Conservation (phyloP, 2,113 vertebrate species). For the Phyllostomus hastatus region DNA sequence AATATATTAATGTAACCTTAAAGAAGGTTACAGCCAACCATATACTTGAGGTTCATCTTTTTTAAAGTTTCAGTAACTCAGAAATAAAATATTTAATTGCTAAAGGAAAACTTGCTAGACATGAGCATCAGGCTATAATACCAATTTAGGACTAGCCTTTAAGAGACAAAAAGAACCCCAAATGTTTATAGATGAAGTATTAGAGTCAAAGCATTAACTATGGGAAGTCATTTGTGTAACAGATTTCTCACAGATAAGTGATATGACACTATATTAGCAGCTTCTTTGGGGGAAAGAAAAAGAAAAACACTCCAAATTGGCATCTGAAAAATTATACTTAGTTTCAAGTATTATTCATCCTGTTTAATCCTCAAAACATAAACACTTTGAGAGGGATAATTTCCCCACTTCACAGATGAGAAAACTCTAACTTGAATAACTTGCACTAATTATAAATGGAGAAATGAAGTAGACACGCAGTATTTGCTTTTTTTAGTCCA, state of each 20-base stretch:
- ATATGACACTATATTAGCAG: background rate
- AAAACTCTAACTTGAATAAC: background rate
- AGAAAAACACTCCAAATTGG: background rate
- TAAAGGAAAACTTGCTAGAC: background rate
- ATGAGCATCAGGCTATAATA: background rate
- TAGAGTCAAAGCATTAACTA: background rate
- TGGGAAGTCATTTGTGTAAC: background rate
- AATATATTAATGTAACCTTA: background rate
- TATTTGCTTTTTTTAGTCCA: background rate
- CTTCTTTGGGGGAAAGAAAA: background rate
- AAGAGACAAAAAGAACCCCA: background rate
- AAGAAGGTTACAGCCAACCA: background rate
- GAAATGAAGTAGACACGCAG: background rate
- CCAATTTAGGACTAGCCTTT: background rate
- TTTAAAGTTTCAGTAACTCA: background rate
- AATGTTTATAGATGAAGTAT: background rate
- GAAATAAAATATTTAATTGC: background rate
- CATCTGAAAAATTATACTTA: background rate
- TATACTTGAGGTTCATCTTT: background rate
- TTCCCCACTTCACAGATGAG: constrained; percentile 15
- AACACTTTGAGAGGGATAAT: background rate
- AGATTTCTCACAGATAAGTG: background rate
- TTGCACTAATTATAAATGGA: background rate
- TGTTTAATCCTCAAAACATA: constrained; percentile 14
- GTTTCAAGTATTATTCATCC: background rate